phyloP scores from a whole-genome alignment of 2,888 invertebrate genomes.

The Harpagoxenus sublaevis region DNA sequence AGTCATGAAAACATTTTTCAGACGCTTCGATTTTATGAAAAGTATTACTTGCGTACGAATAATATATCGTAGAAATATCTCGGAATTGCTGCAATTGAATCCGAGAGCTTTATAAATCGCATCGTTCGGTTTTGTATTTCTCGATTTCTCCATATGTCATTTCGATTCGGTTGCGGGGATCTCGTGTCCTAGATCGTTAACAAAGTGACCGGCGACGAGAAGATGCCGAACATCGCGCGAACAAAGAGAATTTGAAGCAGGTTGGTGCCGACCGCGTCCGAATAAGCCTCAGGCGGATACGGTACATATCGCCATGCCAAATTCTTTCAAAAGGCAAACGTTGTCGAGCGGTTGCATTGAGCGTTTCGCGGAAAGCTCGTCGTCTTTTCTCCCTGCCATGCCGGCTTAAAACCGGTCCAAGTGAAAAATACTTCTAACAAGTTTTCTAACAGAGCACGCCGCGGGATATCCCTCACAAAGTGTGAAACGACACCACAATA shows the following conservation, averaged over 20 bases:
- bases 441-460: conserved; percentile 20
- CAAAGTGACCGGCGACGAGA: neutral
- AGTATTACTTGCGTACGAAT: neutral
- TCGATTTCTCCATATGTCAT: conserved; percentile 2
- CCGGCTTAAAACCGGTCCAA: conserved; percentile 8
- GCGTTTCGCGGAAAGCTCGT: conserved; percentile 56
- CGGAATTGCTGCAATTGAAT: neutral
- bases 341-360: conserved; percentile 57
- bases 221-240: neutral
- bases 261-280: neutral
- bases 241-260: neutral
- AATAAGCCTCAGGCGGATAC: neutral
- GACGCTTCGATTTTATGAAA: neutral
- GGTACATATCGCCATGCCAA: conserved; percentile 32
- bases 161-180: neutral
- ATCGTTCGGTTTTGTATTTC: neutral
- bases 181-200: neutral
- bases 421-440: conserved; percentile 23
- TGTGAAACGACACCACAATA: neutral
- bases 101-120: neutral
- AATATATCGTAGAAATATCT: neutral
- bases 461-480: neutral
- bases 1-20: neutral
- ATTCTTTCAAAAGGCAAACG: conserved; percentile 59
- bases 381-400: conserved; percentile 2